Evolutionary conservation across 2,888 invertebrate genomes (phyloP), one percentile per base, ranked within the genome.

Genomic region (Crematogaster levior): DNA sequence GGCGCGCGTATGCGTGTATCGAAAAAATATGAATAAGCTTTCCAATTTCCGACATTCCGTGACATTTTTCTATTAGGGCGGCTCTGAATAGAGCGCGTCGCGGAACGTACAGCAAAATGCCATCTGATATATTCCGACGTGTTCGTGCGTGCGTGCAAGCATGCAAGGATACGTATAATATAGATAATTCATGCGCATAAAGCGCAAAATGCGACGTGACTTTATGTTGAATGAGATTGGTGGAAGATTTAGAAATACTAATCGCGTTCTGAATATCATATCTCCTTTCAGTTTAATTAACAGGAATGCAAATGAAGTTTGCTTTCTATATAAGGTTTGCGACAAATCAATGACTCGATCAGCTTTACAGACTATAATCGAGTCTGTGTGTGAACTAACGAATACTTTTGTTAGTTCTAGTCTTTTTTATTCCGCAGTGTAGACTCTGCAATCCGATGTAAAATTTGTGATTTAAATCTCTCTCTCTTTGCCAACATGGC

Each of bases 1-100:
- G 82, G 83, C 60, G 53, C 73, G 84, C 84, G 85, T 85, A 86
- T 82, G 81, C 80, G 82, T 87, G 86, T 93, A 93, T 93, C 92
- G 92, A 93, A 92, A 93, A 92, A 92, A 92, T 94, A 93, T 94
- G 93, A 93, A 94, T 94, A 93, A 93, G 93, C 93, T 93, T 94
- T 94, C 93, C 93, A 94, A 94, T 94, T 94, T 94, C 93, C 93
- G 94, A 93, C 93, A 92, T 92, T 92, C 91, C 93, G 91, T 93
- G 93, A 94, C 93, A 93, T 93, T 93, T 93, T 93, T 93, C 93
- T 92, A 92, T 91, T 91, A 92, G 93, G 92, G 92, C 90, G 93
- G 90, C 91, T 93, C 84, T 93, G 92, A 93, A 93, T 93, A 92
- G 92, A 92, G 93, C 91, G 91, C 92, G 92, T 77, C 68, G 68